Conservation (phyloP, 2,888 invertebrate species). For the Acrocyrtus sp. region DNA sequence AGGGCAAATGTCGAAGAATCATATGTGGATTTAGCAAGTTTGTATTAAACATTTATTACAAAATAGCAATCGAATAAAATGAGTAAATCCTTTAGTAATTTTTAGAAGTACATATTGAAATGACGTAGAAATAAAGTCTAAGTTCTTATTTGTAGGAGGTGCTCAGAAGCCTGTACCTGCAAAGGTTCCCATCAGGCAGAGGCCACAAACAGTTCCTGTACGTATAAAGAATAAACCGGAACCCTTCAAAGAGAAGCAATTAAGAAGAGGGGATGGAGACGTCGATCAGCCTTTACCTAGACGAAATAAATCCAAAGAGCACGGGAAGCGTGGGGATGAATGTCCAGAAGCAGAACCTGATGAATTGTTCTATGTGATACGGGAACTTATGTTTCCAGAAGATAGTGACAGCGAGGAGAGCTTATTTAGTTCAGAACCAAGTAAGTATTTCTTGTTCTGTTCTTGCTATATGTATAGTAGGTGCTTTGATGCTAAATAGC, state of each 20-base stretch:
- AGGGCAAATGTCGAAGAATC: slow-evolving; percentile 19
- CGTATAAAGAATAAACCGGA: no score
- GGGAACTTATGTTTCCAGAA: slow-evolving; percentile 11
- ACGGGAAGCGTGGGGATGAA: slow-evolving; percentile 7
- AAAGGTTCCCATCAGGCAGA: no score
- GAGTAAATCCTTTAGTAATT: no score
- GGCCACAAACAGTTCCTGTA: slow-evolving; percentile 4
- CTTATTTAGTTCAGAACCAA: neutral
- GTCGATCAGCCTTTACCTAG: neutral
- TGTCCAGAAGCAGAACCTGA: slow-evolving; percentile 2
- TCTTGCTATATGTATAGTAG: no score
- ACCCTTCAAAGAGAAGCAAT: neutral
- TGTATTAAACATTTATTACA: no score
- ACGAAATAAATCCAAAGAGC: neutral
- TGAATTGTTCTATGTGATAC: slow-evolving; percentile 16
- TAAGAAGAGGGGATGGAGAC: neutral
- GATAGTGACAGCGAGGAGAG: neutral
- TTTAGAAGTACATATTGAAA: no score
- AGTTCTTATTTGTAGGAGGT: no score
- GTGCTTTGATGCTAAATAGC: no score
- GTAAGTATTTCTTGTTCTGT: slow-evolving; percentile 5
- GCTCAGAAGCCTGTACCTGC: no score
- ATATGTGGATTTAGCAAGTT: slow-evolving; percentile 12
- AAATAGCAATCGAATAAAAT: no score
- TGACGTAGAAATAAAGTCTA: no score